Conservation (phyloP, 2,888 invertebrate species). For the Philonicus albiceps region DNA sequence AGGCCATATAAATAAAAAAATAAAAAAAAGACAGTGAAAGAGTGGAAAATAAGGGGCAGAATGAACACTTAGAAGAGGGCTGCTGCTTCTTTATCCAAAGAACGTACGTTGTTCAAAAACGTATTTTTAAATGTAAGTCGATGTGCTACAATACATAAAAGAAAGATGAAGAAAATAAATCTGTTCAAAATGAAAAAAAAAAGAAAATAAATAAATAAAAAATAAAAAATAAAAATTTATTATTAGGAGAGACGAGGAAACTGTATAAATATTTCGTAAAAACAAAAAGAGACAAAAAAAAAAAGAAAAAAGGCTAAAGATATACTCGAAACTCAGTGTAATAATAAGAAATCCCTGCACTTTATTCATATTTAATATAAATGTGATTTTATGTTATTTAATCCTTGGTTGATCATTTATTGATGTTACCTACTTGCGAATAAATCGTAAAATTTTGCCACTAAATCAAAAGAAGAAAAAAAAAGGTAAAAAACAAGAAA, state of each 20-base stretch:
- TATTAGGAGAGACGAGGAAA: slow-evolving; percentile 7
- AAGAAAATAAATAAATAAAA: background rate
- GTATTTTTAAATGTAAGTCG: slow-evolving; percentile 40
- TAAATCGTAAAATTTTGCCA: background rate
- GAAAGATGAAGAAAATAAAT: background rate
- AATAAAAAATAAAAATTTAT: background rate
- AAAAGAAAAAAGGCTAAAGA: slow-evolving; percentile 3
- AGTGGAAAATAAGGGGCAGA: background rate
- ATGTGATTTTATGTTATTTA: slow-evolving; percentile 38
- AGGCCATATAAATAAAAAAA: no score
- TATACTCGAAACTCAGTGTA: slow-evolving; percentile 38
- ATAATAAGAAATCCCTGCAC: background rate
- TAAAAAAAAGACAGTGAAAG: background rate
- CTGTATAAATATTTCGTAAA: slow-evolving; percentile 41
- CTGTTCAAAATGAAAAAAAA: background rate
- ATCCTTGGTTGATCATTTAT: slow-evolving; percentile 26
- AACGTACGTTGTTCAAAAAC: slow-evolving; percentile 24
- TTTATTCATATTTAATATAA: slow-evolving; percentile 21
- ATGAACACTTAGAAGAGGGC: background rate
- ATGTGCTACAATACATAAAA: slow-evolving; percentile 37
- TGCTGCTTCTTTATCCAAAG: slow-evolving; percentile 1
- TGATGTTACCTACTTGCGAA: slow-evolving; percentile 1
- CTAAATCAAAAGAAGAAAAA: slow-evolving; percentile 19
- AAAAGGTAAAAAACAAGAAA: no score
- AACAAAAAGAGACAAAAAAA: no score